Evolutionary conservation across 2,888 invertebrate genomes (phyloP), one percentile per base, ranked within the genome.

Genomic region (Argyra leucocephala): DNA sequence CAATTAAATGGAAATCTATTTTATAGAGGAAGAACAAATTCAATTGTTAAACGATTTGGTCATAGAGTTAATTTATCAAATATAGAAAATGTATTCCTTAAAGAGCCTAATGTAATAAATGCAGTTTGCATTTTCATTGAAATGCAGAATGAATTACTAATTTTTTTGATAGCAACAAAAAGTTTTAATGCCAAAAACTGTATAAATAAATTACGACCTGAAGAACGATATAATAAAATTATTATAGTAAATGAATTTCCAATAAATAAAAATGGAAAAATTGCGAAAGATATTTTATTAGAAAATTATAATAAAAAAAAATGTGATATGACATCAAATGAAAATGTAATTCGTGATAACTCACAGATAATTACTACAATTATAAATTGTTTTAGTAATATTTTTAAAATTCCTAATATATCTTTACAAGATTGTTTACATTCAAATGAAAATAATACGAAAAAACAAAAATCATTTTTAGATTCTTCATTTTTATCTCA

Each of bases 21-120:
- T 73, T 90, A 86, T 72, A 79, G 84, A 70, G 88, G 88, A 0
- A 83, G 94, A 62, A 82, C 78, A 69, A 88, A 91, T 78, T 83
- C 84, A 69, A 78, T 86, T 26, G 81, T 93, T 9, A 95, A 95
- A 80, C 82, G 91, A 75, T 87, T 88, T 76, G 93, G 93, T 0
- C 83, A 85, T 71, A 86, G 86, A 80, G 75, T 92, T 6, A 84
- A 86, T 75, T 77, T 90, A 61, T 77, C 79, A 57, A 72, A 78
- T 48, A 82, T 90, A 65, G 87, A 88, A 76, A 74, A 73, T 64
- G 71, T 70, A 22, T 76, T 81, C n/a, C 81, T 80, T 74, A 75
- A 79, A 69, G 78, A 82, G 69, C 77, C 81, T 10, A 77, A 76
- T 68, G 78, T 88, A 6, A 78, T 78, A 68, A 79, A 82, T 66